phyloP scores from a whole-genome alignment of 2,888 invertebrate species.

The Ryuthela nishihirai region DNA sequence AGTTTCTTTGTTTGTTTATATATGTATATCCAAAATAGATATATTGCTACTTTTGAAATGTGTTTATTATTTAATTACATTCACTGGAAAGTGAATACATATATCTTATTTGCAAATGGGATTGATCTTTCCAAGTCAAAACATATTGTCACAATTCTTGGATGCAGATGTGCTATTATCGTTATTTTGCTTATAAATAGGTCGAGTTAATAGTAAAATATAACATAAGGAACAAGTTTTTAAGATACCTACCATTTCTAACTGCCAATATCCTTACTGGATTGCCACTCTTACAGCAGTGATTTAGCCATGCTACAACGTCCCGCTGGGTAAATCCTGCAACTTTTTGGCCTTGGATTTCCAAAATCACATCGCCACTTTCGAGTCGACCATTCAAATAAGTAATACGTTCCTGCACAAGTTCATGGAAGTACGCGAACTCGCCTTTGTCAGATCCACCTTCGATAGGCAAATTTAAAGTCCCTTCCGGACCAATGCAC shows the following conservation, averaged over 20 bases:
- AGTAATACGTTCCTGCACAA: slow-evolving; percentile 42
- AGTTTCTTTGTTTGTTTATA: too few relatives aligned
- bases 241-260: slow-evolving; percentile 54
- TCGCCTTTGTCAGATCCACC: slow-evolving; percentile 57
- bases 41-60: too few relatives aligned
- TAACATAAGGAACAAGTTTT: too few relatives aligned
- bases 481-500: slow-evolving; percentile 51
- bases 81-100: too few relatives aligned
- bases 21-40: too few relatives aligned
- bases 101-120: too few relatives aligned
- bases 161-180: too few relatives aligned
- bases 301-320: slow-evolving; percentile 46
- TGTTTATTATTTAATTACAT: too few relatives aligned
- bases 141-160: too few relatives aligned
- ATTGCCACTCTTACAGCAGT: slow-evolving; percentile 50
- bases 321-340: slow-evolving; percentile 59
- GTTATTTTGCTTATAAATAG: too few relatives aligned
- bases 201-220: too few relatives aligned
- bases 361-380: slow-evolving; percentile 53
- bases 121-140: too few relatives aligned
- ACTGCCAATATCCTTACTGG: slow-evolving; percentile 57
- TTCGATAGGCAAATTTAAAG: slow-evolving; percentile 51
- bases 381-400: slow-evolving; percentile 25
- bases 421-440: slow-evolving; percentile 49
- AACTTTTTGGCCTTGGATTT: slow-evolving; percentile 58